Percentiles rank a stretch among this genome's conserved stretches.
phyloP scores from a whole-genome alignment of 2,888 invertebrate genomes.

The Noctua fimbriata region DNA sequence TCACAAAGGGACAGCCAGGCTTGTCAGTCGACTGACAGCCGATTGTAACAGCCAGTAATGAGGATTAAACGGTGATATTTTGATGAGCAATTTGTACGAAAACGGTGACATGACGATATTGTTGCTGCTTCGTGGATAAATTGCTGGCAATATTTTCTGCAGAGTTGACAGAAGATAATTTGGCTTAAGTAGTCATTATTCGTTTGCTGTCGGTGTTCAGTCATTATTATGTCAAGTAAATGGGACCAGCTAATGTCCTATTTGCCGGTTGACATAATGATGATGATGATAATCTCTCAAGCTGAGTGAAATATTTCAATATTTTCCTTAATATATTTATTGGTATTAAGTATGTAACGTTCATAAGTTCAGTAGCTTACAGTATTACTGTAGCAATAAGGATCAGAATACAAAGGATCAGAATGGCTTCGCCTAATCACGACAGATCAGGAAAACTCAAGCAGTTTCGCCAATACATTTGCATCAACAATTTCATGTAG shows the following conservation, averaged over 20 bases:
- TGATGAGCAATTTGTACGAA: slow-evolving; percentile 68
- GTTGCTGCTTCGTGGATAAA: slow-evolving; percentile 47
- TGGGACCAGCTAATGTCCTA: slow-evolving; percentile 49
- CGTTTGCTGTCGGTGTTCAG: slow-evolving; percentile 18
- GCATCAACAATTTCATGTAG: not conserved
- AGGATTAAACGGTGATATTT: slow-evolving; percentile 70
- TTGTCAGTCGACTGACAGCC: slow-evolving; percentile 63
- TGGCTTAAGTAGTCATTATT: slow-evolving; percentile 54
- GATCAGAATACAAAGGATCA: not conserved
- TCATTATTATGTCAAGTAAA: slow-evolving; percentile 39
- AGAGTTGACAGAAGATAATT: slow-evolving; percentile 54
- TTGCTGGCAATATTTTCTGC: slow-evolving; percentile 55
- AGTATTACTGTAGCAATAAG: not conserved
- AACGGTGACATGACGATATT: slow-evolving; percentile 59
- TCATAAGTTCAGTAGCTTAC: not conserved
- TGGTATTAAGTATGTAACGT: not conserved
- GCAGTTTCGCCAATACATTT: not conserved
- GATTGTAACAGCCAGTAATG: slow-evolving; percentile 73
- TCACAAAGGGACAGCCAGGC: slow-evolving; percentile 70
- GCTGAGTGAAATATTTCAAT: slow-evolving; percentile 32
- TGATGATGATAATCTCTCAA: slow-evolving; percentile 51
- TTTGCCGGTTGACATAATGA: slow-evolving; percentile 45
- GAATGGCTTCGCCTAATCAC: not conserved
- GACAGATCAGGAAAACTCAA: not conserved
- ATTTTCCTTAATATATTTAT: slow-evolving; percentile 7